Evolutionary conservation across 1,140 invertebrate genomes (phyloP), one percentile per base, ranked within the genome.

Genomic region (Ceratina japonica): DNA sequence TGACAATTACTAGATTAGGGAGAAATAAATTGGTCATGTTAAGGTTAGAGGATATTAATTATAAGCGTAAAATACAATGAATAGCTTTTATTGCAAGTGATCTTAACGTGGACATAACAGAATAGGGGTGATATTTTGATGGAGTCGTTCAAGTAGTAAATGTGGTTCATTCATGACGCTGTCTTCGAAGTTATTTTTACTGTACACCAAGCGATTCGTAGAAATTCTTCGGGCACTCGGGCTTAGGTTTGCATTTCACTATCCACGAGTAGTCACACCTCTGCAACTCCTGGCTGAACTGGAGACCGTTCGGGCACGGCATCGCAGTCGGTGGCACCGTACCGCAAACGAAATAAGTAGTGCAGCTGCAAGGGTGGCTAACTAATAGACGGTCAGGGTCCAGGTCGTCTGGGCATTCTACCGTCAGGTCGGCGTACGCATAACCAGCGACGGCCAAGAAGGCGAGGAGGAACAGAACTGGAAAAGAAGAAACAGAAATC

Each of bases 271-370:
- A 69, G 18, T 69, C 18, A 24, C 66, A 69, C 8, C 24, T 12
- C n/a, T 69, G 49, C 0, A 7, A 2, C 0, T 13, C 2, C 12
- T 69, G 10, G 1, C 54, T 1, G 22, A 69, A 69, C 0, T 31
- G 24, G 8, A 69, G 66, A 1, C 66, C 66, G 13, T 0, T 1
- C 3, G 66, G 66, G 15, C 66, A 69, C n/a, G 22, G 3, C 66
- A 69, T 69, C 15, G 91, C 84, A n/a, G 93, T 88, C 1, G 93
- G 90, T 16, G 84, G 71, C 0, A 93, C 93, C 15, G 87, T 90
- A 0, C 92, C 88, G 80, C 95, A 96, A 22, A 93, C 91, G 85
- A 94, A 95, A 84, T 94, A 96, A 65, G 90, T 93, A 3, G 89
- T 85, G 82, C 95, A 95, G 77, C 94, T 92, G 3, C 84, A 77